Base-by-base conservation (phyloP, 2,113 vertebrate species). In the Gnathonemus longibarbis region DNA sequence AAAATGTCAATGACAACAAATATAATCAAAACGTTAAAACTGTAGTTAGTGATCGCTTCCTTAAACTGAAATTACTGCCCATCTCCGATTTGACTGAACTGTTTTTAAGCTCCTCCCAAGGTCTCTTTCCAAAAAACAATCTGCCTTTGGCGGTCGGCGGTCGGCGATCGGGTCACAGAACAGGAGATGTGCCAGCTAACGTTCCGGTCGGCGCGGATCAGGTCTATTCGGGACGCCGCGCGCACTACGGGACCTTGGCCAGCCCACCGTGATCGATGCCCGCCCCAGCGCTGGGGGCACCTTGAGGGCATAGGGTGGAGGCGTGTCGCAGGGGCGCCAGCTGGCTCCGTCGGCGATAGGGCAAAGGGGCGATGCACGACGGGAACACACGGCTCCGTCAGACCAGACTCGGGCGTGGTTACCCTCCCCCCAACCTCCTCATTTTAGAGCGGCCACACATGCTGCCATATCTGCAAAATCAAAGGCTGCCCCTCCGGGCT, bases 291-390 rank as follows among this genome's bases (percentile, higher is more conserved):
- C 8, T 1, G 87, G 89, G 77, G 66, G 3, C 91, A 91, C 92
- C 92, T 91, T 88, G 87, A 84, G 92, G 94, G 93, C 90, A 70
- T 90, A 89, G 46, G 21, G 45, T 85, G 56, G 50, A 74, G 88
- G 91, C 90, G 56, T 49, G 35, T 77, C 92, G 92, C 94, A 93
- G 93, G 90, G 1, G 7, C 35, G 77, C 92, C 94, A 95, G 94
- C 94, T 95, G 95, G 84, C 91, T 90, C 90, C 93, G 91, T 93
- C 92, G 91, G 90, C 91, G 92, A 89, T 50, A 90, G 89, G 83
- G 49, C 27, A 39, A 46, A 56, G 5, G 31, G 49, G 31, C 15
- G 27, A 48, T 11, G 9, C 27, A 77, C 4, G 10, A 5, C 0
- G 13, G 15, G 31, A 6, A 15, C 70, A 39, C 31, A 5, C 3